These are phyloP conservation scores for Heterotilapia buettikoferi DNA, from an alignment of 2,113 vertebrate species.

Conservation along the genomic window DNA sequence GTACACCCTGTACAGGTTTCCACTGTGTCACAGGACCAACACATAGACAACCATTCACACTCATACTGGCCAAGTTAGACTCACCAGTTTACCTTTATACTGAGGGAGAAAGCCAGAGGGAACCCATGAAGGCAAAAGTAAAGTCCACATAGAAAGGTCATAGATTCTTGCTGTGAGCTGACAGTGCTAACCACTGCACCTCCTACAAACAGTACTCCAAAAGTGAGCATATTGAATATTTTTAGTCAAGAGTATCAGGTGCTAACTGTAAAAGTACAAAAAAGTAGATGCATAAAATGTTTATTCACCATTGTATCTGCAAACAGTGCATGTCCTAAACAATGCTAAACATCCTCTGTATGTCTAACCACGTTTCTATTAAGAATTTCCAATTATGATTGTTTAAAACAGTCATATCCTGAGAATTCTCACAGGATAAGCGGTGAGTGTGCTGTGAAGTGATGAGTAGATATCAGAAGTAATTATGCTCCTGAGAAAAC, in stretches of 20 bases:
- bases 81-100: not conserved
- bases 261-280: not conserved
- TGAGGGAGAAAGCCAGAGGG: not conserved
- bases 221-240: not conserved
- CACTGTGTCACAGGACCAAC: not conserved
- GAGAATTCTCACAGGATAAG: not conserved
- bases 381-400: not conserved
- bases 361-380: not conserved
- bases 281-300: not conserved
- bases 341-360: not conserved
- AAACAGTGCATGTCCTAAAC: not conserved
- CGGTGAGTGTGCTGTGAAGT: not conserved
- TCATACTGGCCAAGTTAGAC: not conserved
- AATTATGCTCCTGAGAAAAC: not conserved
- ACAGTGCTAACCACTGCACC: not conserved
- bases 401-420: not conserved
- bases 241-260: not conserved
- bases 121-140: not conserved
- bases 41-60: not conserved
- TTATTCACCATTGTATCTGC: not conserved
- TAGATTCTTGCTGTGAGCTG: accelerated
- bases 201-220: not conserved
- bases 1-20: not conserved
- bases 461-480: not conserved
- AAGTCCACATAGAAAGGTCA: not conserved